These are phyloP conservation scores for Oophaga sylvatica DNA, from an alignment of 2,797 vertebrate genomes.

Conservation along the genomic window DNA sequence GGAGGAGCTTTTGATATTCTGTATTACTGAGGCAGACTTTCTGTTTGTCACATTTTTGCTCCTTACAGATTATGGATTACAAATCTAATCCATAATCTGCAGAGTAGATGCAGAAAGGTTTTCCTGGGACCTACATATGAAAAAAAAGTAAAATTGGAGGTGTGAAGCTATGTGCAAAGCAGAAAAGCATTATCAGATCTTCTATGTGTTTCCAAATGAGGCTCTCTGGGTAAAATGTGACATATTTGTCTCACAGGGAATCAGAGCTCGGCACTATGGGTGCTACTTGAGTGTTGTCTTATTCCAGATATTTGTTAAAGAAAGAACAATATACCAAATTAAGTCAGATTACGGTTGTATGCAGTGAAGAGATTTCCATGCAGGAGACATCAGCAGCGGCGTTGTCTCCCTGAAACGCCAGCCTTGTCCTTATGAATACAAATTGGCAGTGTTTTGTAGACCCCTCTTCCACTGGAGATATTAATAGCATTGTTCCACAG, in stretches of 20 bases:
- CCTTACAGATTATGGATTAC: background rate
- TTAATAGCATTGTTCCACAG: conserved; percentile 37
- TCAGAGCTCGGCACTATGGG: background rate
- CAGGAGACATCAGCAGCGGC: background rate
- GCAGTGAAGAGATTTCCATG: conserved; percentile 33
- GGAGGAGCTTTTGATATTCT: background rate
- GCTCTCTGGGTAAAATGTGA: background rate
- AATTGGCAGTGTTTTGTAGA: conserved; percentile 42
- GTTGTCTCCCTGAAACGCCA: background rate
- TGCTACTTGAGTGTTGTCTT: background rate
- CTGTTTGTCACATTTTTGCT: background rate
- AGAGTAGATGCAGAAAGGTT: background rate
- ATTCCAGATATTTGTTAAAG: background rate
- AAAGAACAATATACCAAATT: background rate
- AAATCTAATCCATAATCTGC: background rate
- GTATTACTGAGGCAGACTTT: background rate
- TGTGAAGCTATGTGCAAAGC: background rate
- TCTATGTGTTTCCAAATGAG: background rate
- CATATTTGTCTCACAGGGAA: background rate
- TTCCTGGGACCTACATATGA: background rate
- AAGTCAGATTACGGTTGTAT: conserved; percentile 20
- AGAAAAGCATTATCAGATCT: background rate
- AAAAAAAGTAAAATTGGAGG: background rate
- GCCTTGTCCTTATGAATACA: conserved; percentile 39
- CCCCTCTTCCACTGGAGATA: background rate